A percentile compares a stretch with the other conserved stretches of the same genome.
Evolutionary conservation across 1,140 invertebrate genomes (phyloP).

Genomic region (Solenopsis invicta): DNA sequence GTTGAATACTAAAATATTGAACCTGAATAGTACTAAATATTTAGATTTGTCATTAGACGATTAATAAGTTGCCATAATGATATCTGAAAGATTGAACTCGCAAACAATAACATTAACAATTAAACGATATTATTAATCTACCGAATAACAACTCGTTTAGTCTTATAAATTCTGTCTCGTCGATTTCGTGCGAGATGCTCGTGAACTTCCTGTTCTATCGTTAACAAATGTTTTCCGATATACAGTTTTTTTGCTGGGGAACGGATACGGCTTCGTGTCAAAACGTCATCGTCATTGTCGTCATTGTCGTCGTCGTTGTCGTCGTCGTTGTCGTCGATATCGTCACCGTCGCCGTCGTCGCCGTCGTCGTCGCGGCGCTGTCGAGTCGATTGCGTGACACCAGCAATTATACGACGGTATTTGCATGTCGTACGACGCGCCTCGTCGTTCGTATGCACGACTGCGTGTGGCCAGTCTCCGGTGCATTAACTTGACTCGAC

Average conservation of each 20-base stretch:
- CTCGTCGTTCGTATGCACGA: constrained; percentile 45
- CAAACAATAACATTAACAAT: neutral
- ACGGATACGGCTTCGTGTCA: constrained; percentile 33
- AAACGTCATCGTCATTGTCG: constrained; percentile 10
- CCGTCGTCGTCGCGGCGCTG: constrained; percentile 31
- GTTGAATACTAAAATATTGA: neutral
- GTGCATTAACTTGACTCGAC: constrained; percentile 43
- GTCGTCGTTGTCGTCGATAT: neutral
- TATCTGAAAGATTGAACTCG: neutral
- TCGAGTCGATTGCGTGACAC: constrained; percentile 78
- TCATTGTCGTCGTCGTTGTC: neutral
- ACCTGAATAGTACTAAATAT: neutral
- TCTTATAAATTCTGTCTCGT: constrained; percentile 36
- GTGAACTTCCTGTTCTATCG: neutral
- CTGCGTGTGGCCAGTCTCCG: constrained; percentile 41
- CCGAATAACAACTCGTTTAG: neutral
- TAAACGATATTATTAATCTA: neutral
- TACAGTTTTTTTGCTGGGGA: constrained; percentile 17
- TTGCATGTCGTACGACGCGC: constrained; percentile 78
- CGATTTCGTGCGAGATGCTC: neutral
- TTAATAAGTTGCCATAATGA: neutral
- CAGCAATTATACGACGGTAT: constrained; percentile 78
- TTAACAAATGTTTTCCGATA: constrained; percentile 32
- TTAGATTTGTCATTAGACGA: neutral
- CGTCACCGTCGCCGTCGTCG: constrained; percentile 2